Conservation (phyloP, 2,888 invertebrate genomes). For the Sphecodes monilicornis region DNA sequence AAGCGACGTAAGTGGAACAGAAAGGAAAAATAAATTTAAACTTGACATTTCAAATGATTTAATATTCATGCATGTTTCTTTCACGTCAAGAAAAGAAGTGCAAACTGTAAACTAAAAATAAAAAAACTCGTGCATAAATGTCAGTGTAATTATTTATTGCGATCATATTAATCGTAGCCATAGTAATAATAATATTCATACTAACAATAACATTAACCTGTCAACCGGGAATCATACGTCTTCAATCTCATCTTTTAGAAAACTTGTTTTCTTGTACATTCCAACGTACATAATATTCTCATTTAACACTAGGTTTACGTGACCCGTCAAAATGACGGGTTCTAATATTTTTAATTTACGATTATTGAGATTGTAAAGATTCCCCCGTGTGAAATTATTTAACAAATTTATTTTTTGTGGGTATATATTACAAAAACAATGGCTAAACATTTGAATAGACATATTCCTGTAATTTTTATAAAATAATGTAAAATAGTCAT, state of each 20-base stretch:
- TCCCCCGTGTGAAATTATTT: not conserved
- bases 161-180: not conserved
- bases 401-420: not conserved
- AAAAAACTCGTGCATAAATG: not conserved
- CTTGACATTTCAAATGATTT: not conserved
- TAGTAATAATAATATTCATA: constrained; percentile 2
- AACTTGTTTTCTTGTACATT: not conserved
- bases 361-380: not conserved
- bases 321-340: not conserved
- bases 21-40: not conserved
- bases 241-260: not conserved
- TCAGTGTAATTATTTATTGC: constrained; percentile 1
- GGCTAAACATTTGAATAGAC: not conserved
- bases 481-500: not conserved
- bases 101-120: not conserved
- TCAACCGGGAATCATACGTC: not conserved
- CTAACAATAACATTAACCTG: constrained; percentile 1
- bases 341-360: not conserved
- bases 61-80: not conserved
- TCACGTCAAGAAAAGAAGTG: not conserved
- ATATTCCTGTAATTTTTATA: not conserved
- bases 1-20: not conserved
- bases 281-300: not conserved
- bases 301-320: not conserved
- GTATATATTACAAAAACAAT: not conserved